Evolutionary conservation across 2,113 vertebrate genomes (phyloP).

Genomic region (Leucopsar rothschildi): DNA sequence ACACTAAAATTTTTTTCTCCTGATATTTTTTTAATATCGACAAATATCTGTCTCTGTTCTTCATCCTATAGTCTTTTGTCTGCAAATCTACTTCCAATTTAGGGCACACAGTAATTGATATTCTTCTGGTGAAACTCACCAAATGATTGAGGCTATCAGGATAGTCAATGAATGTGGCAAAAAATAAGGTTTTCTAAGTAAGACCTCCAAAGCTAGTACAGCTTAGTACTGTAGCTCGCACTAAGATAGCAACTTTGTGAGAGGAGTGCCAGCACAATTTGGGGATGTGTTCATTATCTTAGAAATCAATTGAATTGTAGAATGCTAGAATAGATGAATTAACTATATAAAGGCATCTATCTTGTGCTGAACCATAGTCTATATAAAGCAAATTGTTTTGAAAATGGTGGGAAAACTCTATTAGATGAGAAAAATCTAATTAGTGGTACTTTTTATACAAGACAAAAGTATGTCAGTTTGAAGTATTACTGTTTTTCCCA

Average conservation of each 20-base stretch:
- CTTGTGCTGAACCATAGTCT: neutral
- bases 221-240: neutral
- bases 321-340: neutral
- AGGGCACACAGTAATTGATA: neutral
- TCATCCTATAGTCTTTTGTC: neutral
- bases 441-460: neutral
- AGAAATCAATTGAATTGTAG: neutral
- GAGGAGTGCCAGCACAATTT: neutral
- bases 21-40: neutral
- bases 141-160: neutral
- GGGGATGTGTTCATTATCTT: neutral
- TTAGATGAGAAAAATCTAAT: slow-evolving; percentile 17
- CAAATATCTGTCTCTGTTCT: neutral
- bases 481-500: neutral
- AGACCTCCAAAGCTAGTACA: neutral
- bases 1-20: neutral
- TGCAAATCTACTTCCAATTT: neutral
- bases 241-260: neutral
- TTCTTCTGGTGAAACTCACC: neutral
- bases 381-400: neutral
- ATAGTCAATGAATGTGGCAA: neutral
- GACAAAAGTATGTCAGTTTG: neutral
- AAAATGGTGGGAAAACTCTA: neutral
- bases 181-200: neutral
- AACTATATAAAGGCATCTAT: neutral